phyloP scores from a whole-genome alignment of 2,113 vertebrate genomes.

The Misgurnus anguillicaudatus region DNA sequence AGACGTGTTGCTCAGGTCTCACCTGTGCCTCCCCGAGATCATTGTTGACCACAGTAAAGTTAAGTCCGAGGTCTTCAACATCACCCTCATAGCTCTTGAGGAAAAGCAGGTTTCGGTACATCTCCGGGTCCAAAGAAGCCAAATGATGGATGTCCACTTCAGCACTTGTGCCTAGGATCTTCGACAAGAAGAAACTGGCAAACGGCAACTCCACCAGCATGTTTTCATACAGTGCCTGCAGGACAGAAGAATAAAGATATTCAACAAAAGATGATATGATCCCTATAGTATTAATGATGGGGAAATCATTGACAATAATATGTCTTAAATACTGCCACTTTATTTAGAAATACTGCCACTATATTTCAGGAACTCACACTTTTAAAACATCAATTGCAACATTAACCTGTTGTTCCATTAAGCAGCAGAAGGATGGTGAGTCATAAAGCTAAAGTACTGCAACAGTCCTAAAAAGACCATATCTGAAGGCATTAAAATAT shows the following conservation, averaged over 20 bases:
- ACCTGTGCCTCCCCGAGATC: conserved; percentile 97
- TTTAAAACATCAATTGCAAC: conserved; percentile 85
- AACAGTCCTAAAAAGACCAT: conserved; percentile 82
- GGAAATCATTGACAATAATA: conserved; percentile 44
- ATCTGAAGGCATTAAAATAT: conserved; percentile 88
- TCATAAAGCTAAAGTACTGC: conserved; percentile 89
- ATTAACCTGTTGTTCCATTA: conserved; percentile 79
- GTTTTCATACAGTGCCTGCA: conserved; percentile 95
- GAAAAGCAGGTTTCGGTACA: conserved; percentile 96
- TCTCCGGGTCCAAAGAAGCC: conserved; percentile 94
- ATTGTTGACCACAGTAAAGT: conserved; percentile 98
- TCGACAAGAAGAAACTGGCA: conserved; percentile 97
- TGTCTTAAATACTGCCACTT: conserved; percentile 57
- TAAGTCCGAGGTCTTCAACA: conserved; percentile 95
- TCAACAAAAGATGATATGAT: background rate
- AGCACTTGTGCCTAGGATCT: conserved; percentile 92
- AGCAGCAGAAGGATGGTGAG: conserved; percentile 67
- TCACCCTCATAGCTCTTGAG: conserved; percentile 97
- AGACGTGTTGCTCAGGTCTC: background rate
- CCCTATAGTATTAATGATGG: conserved; percentile 11
- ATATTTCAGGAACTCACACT: conserved; percentile 76
- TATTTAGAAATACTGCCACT: conserved; percentile 63
- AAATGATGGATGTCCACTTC: conserved; percentile 98
- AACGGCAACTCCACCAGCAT: conserved; percentile 98
- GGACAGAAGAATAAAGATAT: conserved; percentile 40